phyloP scores from a whole-genome alignment of 2,113 vertebrate genomes.

The Bos indicus region DNA sequence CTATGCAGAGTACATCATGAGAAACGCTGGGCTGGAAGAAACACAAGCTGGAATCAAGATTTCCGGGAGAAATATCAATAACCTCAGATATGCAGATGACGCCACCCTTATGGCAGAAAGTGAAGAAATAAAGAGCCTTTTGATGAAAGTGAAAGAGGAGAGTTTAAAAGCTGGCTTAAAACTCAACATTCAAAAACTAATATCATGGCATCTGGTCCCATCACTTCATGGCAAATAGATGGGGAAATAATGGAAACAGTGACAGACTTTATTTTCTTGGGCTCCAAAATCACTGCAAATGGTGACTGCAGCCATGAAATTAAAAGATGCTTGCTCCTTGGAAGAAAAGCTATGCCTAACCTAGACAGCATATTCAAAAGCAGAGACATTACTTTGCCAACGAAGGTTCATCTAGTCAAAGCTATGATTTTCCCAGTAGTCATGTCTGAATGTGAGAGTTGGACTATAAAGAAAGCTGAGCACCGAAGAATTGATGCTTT shows the following conservation, averaged over 20 bases:
- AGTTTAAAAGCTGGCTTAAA: neutral
- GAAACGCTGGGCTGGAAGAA: fast-evolving
- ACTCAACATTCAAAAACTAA: neutral
- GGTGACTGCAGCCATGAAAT: neutral
- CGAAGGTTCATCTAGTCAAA: neutral
- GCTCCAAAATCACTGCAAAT: neutral
- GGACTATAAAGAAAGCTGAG: neutral
- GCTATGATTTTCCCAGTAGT: neutral
- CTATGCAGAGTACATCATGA: neutral
- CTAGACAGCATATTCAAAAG: neutral
- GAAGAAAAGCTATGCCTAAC: neutral
- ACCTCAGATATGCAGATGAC: neutral
- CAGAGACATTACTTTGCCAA: neutral
- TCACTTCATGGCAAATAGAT: neutral
- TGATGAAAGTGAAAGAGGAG: neutral
- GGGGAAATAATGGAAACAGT: neutral
- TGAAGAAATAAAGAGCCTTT: neutral
- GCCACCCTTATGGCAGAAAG: neutral
- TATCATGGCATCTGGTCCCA: neutral
- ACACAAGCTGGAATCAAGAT: neutral
- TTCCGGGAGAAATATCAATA: neutral
- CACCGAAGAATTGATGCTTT: fast-evolving
- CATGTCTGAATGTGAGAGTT: neutral
- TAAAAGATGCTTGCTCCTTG: neutral
- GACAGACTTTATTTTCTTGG: neutral